Evolutionary conservation across 2,797 vertebrate genomes (phyloP).

Genomic region (Phoebastria nigripes): DNA sequence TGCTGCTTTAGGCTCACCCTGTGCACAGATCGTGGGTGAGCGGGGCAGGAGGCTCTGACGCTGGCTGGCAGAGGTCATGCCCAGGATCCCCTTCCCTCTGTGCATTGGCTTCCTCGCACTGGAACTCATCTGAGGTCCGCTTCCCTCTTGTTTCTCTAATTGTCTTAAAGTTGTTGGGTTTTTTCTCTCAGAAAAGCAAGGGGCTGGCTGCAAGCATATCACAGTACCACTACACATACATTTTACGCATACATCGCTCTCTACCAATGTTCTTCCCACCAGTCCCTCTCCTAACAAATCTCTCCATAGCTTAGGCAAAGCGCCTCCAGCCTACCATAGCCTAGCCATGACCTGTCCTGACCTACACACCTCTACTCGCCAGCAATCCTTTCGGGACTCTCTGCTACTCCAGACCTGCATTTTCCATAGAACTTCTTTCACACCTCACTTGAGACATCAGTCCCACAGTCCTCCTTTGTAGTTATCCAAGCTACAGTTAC

Average conservation of each 20-base stretch:
- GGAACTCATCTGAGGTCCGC: not conserved
- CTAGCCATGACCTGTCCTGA: not conserved
- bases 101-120: not conserved
- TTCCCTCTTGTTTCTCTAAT: not conserved
- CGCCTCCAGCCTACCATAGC: not conserved
- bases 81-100: not conserved
- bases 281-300: not conserved
- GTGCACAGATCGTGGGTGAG: not conserved
- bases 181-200: not conserved
- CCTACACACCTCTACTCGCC: not conserved
- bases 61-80: not conserved
- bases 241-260: accelerated
- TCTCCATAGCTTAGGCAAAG: not conserved
- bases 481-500: not conserved
- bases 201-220: not conserved
- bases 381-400: not conserved
- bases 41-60: not conserved
- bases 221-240: not conserved
- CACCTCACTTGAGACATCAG: not conserved
- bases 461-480: not conserved
- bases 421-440: not conserved
- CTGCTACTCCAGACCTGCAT: not conserved
- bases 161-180: not conserved
- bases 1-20: not conserved
- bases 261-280: not conserved